phyloP scores from a whole-genome alignment of 1,140 invertebrate species.

The Scaptomyza hsui region DNA sequence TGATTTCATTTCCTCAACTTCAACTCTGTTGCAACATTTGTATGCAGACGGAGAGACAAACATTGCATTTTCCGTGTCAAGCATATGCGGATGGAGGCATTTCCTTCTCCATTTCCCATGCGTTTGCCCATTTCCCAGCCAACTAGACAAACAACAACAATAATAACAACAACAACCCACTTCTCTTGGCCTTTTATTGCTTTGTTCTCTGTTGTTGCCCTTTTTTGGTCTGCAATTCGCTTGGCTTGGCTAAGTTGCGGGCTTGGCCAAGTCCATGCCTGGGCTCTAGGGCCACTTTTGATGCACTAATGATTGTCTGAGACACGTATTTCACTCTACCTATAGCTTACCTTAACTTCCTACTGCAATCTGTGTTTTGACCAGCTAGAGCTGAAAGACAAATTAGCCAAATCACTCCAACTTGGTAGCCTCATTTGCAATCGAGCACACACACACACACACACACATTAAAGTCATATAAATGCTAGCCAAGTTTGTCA shows the following conservation, averaged over 20 bases:
- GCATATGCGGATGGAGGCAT: constrained; percentile 68
- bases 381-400: constrained; percentile 42
- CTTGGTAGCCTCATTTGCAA: constrained; percentile 64
- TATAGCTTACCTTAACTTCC: too few species aligned
- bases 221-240: constrained; percentile 55
- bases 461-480: constrained; percentile 37
- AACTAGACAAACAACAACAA: constrained; percentile 37
- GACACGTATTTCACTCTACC: constrained; percentile 35
- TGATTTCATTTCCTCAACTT: constrained; percentile 51
- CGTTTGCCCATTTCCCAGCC: constrained; percentile 57
- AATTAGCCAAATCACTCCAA: constrained; percentile 72
- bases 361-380: constrained; percentile 20
- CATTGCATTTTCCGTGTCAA: constrained; percentile 75
- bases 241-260: constrained; percentile 22
- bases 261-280: constrained; percentile 14
- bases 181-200: constrained; percentile 69
- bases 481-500: constrained; percentile 37
- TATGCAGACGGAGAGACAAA: constrained; percentile 50
- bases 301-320: constrained; percentile 53
- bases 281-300: constrained; percentile 25
- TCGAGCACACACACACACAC: too few species aligned
- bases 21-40: constrained; percentile 42
- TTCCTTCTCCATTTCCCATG: constrained; percentile 68
- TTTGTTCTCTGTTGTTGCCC: constrained; percentile 64
- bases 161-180: constrained; percentile 46